These are phyloP conservation scores for Zaprionus kolodkinae DNA, from an alignment of 1,140 invertebrate species.

Conservation along the genomic window DNA sequence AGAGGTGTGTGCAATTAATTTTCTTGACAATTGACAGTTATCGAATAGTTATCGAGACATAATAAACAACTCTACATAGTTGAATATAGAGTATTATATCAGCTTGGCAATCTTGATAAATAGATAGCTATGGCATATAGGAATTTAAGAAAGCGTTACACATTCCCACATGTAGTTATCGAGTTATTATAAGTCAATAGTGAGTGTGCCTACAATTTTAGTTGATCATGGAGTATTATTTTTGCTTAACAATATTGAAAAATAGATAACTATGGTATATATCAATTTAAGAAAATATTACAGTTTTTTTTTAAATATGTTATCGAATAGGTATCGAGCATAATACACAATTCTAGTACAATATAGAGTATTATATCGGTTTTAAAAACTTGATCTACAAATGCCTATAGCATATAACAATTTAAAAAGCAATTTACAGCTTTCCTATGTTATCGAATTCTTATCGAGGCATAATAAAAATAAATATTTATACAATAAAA, in stretches of 20 bases:
- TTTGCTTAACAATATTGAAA: background rate
- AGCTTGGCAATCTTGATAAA: background rate
- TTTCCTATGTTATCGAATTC: no score
- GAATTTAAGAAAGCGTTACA: background rate
- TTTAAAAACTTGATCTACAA: no score
- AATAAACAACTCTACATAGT: constrained; percentile 3
- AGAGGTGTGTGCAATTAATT: constrained; percentile 73
- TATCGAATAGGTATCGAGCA: no score
- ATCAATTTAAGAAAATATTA: background rate
- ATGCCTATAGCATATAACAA: no score
- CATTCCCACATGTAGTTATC: background rate
- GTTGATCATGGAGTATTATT: background rate
- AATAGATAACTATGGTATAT: background rate
- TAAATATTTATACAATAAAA: no score
- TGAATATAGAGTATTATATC: background rate
- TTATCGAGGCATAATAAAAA: no score
- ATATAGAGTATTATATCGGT: no score
- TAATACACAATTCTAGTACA: no score
- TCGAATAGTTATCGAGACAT: constrained; percentile 65
- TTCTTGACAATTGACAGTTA: constrained; percentile 63
- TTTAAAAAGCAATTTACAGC: no score
- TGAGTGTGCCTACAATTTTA: background rate
- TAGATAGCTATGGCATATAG: background rate
- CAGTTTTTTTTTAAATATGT: no score
- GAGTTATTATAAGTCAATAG: background rate